Base-by-base conservation (phyloP, 2,888 invertebrate species). In the Cremastobaeus sp. region DNA sequence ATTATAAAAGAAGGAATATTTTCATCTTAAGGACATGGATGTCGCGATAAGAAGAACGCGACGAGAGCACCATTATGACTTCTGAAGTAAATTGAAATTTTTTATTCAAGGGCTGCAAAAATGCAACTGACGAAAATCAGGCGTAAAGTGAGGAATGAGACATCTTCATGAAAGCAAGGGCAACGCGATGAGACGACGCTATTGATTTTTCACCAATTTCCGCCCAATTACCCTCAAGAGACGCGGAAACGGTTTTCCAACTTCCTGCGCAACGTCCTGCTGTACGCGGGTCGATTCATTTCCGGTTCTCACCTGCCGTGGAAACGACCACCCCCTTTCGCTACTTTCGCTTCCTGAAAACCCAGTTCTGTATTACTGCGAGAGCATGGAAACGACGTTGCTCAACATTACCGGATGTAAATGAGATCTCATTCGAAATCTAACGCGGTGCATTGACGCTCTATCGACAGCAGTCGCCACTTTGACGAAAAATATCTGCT, bases 161-260 rank as follows among this genome's bases (percentile, higher is more conserved):
- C 59, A 74, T 74, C 74, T 54, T 65, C 25, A 54, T 50, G 21
- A 66, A 60, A 47, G 57, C 45, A 50, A 64, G 64, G 57, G 35
- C 65, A 39, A 45, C 69, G 30, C 37, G 52, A 0, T 45, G 70
- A 70, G 68, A 54, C 47, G 43, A 37, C 39, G 57, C 64, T 48
- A 77, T 76, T 76, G 77, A 79, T 79, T 83, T 85, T 83, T 82
- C 80, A 78, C 77, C 83, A 79, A 83, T 80, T 82, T 78, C 77
- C 73, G 68, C 76, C 78, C 83, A 84, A 85, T 85, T 85, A 84
- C 83, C 71, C 71, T 64, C 68, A 70, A 75, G 73, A 70, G 74
- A 74, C 64, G 65, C 78, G 75, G 55, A 79, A 74, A 74, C 74
- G 78, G 78, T 78, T 77, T 78, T 78, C 80, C 76, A 74, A 79